A percentile compares a stretch with the other conserved stretches of the same genome.
Conservation (phyloP, 1,140 invertebrate species). For the Orchestia grillus region DNA sequence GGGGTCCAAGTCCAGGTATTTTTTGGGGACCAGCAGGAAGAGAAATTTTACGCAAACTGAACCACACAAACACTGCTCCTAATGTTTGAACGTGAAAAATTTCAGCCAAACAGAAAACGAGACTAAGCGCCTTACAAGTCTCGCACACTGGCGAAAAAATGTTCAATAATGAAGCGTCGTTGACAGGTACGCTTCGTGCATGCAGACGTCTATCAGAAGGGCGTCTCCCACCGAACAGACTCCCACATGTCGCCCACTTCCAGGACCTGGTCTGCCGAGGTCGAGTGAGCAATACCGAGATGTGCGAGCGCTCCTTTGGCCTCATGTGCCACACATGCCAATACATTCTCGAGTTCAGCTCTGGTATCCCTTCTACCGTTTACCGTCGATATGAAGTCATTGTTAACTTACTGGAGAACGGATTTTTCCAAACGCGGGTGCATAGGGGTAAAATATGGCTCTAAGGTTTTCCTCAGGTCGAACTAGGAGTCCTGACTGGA, state of each 20-base stretch:
- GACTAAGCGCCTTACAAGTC: background rate
- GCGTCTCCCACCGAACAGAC: background rate
- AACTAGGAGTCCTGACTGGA: background rate
- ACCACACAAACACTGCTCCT: background rate
- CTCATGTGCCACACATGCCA: background rate
- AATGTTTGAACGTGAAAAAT: background rate
- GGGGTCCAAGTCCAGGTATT: background rate
- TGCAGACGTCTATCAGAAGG: background rate
- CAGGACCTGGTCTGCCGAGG: background rate
- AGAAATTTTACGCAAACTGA: background rate
- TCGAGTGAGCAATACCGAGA: background rate
- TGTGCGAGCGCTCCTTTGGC: background rate
- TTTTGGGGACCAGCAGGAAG: background rate
- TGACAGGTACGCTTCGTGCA: background rate
- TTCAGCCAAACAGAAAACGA: background rate
- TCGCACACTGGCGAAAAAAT: background rate
- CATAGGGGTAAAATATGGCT: too few species aligned
- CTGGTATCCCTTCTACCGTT: background rate
- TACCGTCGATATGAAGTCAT: background rate
- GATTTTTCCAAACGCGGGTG: too few species aligned
- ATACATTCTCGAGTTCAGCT: background rate
- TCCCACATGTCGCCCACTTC: background rate
- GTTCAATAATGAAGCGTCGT: background rate
- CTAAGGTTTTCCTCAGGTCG: too few species aligned
- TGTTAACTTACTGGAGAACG: too few species aligned